These are phyloP conservation scores for Pyrrhia umbra DNA, from an alignment of 2,888 invertebrate species.

Conservation along the genomic window DNA sequence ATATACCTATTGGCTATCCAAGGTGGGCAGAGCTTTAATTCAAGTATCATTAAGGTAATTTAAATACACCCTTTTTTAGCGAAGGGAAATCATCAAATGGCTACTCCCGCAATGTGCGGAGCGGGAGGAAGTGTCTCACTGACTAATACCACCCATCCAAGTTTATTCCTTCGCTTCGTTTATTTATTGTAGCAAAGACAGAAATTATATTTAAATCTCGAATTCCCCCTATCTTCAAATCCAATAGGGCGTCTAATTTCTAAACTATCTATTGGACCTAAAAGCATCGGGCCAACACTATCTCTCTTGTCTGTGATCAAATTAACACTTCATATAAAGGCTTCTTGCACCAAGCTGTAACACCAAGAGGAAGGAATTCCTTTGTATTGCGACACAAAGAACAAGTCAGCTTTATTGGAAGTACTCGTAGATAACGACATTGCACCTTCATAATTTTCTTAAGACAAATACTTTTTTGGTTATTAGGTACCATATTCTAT, in stretches of 20 bases:
- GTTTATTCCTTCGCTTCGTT: too few relatives aligned
- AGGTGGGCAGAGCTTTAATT: too few relatives aligned
- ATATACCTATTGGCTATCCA: too few relatives aligned
- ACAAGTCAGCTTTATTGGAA: conserved; percentile 63
- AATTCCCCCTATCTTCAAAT: conserved; percentile 1
- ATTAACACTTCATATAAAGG: conserved; percentile 57
- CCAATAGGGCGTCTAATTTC: conserved; percentile 6
- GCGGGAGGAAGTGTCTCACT: too few relatives aligned
- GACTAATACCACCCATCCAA: too few relatives aligned
- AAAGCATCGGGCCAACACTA: conserved; percentile 8
- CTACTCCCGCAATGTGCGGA: too few relatives aligned
- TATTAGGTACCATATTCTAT: too few relatives aligned
- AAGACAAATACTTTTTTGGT: background rate
- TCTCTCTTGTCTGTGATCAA: conserved; percentile 49
- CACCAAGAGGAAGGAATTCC: conserved; percentile 51
- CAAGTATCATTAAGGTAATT: too few relatives aligned
- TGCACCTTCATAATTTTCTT: conserved; percentile 39
- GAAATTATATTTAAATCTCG: background rate
- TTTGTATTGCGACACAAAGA: conserved; percentile 65
- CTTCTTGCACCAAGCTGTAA: conserved; percentile 40
- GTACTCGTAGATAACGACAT: conserved; percentile 46
- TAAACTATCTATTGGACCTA: conserved; percentile 1
- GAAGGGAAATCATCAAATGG: too few relatives aligned
- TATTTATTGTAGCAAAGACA: background rate
- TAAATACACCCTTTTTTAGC: too few relatives aligned